A percentile compares a stretch with the other conserved stretches of the same genome.
phyloP scores from a whole-genome alignment of 2,113 vertebrate species.

The Zingel zingel region DNA sequence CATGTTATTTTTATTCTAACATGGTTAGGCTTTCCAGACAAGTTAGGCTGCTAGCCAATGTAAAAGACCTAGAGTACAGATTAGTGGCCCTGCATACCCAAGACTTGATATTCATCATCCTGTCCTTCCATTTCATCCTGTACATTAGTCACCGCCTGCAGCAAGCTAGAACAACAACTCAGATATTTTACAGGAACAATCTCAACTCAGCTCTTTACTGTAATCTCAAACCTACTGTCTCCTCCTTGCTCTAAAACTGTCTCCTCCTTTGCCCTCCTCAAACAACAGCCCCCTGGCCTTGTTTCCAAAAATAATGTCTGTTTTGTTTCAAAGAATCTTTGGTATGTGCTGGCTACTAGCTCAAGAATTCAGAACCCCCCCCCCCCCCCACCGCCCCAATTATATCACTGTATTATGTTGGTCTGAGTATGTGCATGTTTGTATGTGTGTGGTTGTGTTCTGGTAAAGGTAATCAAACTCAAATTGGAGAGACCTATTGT shows the following conservation, averaged over 20 bases:
- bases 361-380: constrained; percentile 70
- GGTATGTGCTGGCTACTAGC: constrained; percentile 75
- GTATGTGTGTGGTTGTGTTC: background rate
- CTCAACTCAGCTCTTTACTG: constrained; percentile 2
- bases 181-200: background rate
- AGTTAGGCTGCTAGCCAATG: background rate
- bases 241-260: constrained; percentile 27
- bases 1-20: background rate
- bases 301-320: constrained; percentile 83
- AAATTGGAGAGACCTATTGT: constrained; percentile 61
- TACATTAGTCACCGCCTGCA: constrained; percentile 16
- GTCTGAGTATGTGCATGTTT: background rate
- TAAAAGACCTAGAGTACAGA: constrained; percentile 9
- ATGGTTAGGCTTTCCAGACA: background rate
- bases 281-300: constrained; percentile 61
- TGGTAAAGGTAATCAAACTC: constrained; percentile 28
- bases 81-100: background rate
- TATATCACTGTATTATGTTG: constrained; percentile 7
- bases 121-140: constrained; percentile 6
- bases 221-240: constrained; percentile 5
- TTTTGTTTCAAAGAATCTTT: constrained; percentile 84
- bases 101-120: background rate
- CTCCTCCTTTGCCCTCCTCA: constrained; percentile 39
- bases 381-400: constrained; percentile 31
- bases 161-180: background rate